Base-by-base conservation (phyloP, 2,113 vertebrate species). In the Eublepharis macularius region DNA sequence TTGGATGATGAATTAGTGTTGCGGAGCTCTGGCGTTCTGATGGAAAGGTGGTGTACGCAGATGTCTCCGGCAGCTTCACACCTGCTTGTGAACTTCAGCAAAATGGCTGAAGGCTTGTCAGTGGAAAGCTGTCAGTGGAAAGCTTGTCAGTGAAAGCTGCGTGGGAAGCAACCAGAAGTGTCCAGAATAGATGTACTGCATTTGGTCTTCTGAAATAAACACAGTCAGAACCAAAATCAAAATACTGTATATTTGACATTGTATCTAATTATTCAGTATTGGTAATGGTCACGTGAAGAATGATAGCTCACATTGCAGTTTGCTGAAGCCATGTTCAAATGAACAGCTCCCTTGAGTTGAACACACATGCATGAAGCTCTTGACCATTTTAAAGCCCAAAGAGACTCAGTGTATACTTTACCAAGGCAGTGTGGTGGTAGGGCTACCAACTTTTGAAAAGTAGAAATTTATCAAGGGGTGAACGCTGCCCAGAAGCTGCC, bases 1-100 rank as follows among this genome's bases (percentile, higher is more conserved):
- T 94, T 94, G 94, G 91, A 87, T 98, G 98, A 99, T 97, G 95
- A 97, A 98, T 98, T 75, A 95, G 93, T 93, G 95, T 95, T 97
- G 83, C 73, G 75, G 84, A 91, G 92, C 75, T 75, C 6, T 14
- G 82, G 90, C 90, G 87, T 39, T 6, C 49, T 0, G 29, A 92
- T 90, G 80, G 88, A 65, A 29, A 0, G 3, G 85, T 89, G 83
- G 74, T 88, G 66, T 45, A 85, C 6, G 85, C 80, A 94, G 93
- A 91, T 91, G 91, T 89, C 92, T 76, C 26, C 1, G 77, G 34
- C 78, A 39, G 74, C 63, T 49, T 86, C 2, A 51, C 66, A 65
- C 69, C 51, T 83, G 89, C 13, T 74, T 14, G 21, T 68, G 3
- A 34, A 70, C 74, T 54, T 80, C 78, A 39, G 76, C 21, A 65